These are phyloP conservation scores for Rhorus exstirpatorius DNA, from an alignment of 2,888 invertebrate genomes.

Conservation along the genomic window DNA sequence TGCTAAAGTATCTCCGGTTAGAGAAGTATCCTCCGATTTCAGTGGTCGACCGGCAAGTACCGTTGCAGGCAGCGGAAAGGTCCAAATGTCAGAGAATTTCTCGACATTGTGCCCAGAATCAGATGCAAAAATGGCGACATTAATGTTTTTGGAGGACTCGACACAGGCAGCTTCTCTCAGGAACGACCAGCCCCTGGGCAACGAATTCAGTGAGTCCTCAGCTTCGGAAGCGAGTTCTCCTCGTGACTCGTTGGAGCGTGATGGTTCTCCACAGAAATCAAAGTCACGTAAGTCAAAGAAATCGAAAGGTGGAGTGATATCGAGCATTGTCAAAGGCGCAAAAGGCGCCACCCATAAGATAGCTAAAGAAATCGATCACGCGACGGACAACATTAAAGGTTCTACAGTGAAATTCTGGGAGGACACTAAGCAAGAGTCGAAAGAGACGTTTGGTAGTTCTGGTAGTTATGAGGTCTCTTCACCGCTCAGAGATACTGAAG, in stretches of 20 bases:
- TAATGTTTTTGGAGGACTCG: constrained; percentile 69
- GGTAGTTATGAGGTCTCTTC: constrained; percentile 79
- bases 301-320: constrained; percentile 75
- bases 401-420: constrained; percentile 75
- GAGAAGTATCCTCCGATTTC: constrained; percentile 22
- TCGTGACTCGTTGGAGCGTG: constrained; percentile 65
- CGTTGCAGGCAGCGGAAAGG: constrained; percentile 13
- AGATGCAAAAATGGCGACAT: constrained; percentile 73
- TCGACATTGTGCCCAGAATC: constrained; percentile 47
- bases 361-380: constrained; percentile 75
- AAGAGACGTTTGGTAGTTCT: constrained; percentile 73
- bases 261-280: constrained; percentile 69
- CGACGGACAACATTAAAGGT: constrained; percentile 74
- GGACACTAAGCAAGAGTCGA: constrained; percentile 75
- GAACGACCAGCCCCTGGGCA: constrained; percentile 27
- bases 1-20: constrained; percentile 7
- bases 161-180: constrained; percentile 49
- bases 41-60: not conserved
- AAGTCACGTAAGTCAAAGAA: constrained; percentile 72
- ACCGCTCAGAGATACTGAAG: constrained; percentile 66
- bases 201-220: constrained; percentile 60
- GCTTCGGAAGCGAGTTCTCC: constrained; percentile 69
- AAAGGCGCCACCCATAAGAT: constrained; percentile 76
- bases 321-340: constrained; percentile 77
- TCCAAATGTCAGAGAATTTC: constrained; percentile 61